Percentiles rank a stretch among this genome's conserved stretches.
Conservation (phyloP, 2,797 vertebrate genomes). For the Arnoldichthys spilopterus region DNA sequence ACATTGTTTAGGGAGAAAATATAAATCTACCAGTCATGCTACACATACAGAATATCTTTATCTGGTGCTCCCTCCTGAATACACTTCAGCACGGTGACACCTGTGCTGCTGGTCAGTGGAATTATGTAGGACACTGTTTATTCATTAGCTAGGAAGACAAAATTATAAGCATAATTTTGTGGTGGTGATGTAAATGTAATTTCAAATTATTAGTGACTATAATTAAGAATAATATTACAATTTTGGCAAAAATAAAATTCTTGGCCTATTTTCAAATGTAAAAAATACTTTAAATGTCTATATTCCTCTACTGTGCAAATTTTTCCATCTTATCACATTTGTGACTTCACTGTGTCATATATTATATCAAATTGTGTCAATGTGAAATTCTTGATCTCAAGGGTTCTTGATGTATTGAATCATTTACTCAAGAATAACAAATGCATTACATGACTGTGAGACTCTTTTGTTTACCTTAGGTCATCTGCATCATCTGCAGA, state of each 20-base stretch:
- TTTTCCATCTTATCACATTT: no score
- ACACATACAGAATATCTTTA: not conserved
- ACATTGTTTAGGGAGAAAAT: constrained; percentile 6
- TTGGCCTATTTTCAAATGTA: no score
- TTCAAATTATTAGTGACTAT: not conserved
- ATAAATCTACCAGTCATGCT: not conserved
- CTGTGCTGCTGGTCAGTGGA: not conserved
- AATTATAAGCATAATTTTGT: not conserved
- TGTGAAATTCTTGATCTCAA: no score
- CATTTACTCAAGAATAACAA: no score
- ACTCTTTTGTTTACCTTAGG: constrained; percentile 56
- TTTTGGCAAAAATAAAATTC: no score
- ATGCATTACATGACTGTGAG: not conserved
- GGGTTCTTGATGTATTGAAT: no score
- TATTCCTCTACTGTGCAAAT: no score
- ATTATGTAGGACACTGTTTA: not conserved
- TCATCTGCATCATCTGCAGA: constrained; percentile 67
- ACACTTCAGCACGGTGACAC: not conserved
- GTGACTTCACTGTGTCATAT: no score
- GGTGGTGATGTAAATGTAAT: not conserved
- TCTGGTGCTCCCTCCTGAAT: not conserved
- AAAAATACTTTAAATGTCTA: no score
- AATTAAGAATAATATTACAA: no score
- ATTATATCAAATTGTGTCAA: no score
- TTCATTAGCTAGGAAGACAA: constrained; percentile 3